Evolutionary conservation across 2,113 vertebrate species (phyloP), one percentile per base, ranked within the genome.

Genomic region (Theristicus caerulescens): DNA sequence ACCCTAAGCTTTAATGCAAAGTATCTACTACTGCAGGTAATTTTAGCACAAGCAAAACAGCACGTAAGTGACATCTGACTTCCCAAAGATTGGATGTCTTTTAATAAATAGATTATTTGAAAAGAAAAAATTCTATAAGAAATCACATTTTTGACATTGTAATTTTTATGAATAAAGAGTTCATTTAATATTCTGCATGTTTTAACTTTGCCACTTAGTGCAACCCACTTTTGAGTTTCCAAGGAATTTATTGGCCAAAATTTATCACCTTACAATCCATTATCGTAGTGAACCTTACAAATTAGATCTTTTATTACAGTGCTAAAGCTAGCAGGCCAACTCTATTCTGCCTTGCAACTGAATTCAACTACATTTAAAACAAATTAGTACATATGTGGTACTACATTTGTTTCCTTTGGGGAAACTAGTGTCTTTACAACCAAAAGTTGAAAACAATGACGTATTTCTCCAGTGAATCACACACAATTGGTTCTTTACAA

Each of bases 161-260:
- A 40, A 36, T 88, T 96, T 97, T 96, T 73, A 94, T 92, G 47
- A 95, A 90, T 94, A 84, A 66, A 80, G 77, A 74, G 90, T 92
- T 92, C 82, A 90, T 89, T 94, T 90, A 94, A 86, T 94, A 85
- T 85, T 77, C 57, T 73, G 66, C 79, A 79, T 78, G 89, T 83
- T 86, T 95, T 91, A 87, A 79, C 47, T 72, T 94, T 73, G 76
- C 54, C 71, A 76, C 66, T 82, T 93, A 82, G 59, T 76, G 62
- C 44, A 96, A 90, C 32, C 34, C n/a, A 70, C 67, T 93, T 93
- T 85, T 82, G 66, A 91, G 76, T 90, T 95, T 92, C 64, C 34
- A 90, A 92, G 71, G 78, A 90, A 90, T 84, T 96, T 96, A 92
- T 58, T 86, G 79, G 95, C 96, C 49, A 91, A 79, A 93, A 82